Percentiles rank a stretch among this genome's conserved stretches.
phyloP scores from a whole-genome alignment of 2,888 invertebrate genomes.

The Aphidius colemani region DNA sequence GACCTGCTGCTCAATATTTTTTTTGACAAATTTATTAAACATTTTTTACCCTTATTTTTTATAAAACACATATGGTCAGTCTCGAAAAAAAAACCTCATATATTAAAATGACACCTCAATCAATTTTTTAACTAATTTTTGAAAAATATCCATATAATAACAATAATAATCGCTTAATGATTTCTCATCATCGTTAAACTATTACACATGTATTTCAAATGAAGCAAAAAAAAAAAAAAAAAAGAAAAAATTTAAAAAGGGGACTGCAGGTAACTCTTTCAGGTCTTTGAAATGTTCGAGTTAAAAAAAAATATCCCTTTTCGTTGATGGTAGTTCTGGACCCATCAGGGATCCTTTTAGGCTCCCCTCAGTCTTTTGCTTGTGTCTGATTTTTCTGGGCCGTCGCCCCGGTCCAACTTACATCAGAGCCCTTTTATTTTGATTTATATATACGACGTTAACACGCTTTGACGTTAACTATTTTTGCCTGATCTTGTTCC shows the following conservation, averaged over 20 bases:
- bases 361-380: conserved; percentile 24
- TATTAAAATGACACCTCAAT: no score
- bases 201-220: background rate
- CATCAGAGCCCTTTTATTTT: conserved; percentile 48
- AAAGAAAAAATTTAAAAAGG: background rate
- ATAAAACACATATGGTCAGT: background rate
- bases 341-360: conserved; percentile 52
- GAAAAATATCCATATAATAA: background rate
- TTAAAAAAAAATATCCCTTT: background rate
- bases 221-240: background rate
- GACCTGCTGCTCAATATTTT: conserved; percentile 22
- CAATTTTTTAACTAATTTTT: background rate
- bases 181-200: no score
- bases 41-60: background rate
- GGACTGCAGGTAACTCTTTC: background rate
- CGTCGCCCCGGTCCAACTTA: conserved; percentile 37
- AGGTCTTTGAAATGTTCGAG: background rate
- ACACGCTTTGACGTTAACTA: conserved; percentile 51
- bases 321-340: conserved; percentile 12
- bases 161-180: no score
- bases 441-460: conserved; percentile 57
- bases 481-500: no score
- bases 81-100: background rate
- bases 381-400: conserved; percentile 49
- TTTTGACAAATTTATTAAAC: conserved; percentile 13